Evolutionary conservation across 2,113 vertebrate genomes (phyloP).

Genomic region (Antigone vipio): DNA sequence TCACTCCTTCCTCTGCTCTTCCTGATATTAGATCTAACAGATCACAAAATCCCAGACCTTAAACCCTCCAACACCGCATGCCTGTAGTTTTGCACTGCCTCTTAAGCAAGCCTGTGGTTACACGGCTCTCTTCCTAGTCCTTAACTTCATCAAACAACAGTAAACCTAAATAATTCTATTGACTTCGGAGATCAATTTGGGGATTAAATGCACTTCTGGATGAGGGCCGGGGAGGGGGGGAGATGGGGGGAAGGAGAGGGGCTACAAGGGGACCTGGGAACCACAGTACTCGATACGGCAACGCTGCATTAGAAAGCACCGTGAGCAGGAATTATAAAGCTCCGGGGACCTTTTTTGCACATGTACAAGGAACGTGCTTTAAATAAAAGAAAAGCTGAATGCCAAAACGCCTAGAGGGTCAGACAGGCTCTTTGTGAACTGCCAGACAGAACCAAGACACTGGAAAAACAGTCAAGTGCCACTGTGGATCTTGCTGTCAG

Average conservation of each 20-base stretch:
- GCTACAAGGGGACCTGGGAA: background rate
- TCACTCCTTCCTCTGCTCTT: background rate
- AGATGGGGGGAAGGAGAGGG: background rate
- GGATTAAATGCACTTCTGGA: background rate
- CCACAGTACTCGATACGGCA: background rate
- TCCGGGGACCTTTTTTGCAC: background rate
- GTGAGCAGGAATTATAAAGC: background rate
- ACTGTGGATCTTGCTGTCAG: background rate
- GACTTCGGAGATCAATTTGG: background rate
- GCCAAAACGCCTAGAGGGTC: background rate
- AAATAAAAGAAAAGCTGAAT: conserved; percentile 29
- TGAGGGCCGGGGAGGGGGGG: background rate
- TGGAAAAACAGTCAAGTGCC: background rate
- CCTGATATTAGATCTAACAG: background rate
- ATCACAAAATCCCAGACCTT: background rate
- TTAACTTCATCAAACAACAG: background rate
- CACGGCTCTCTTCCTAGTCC: background rate
- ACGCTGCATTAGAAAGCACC: background rate
- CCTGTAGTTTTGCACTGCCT: background rate
- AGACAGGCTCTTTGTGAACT: background rate
- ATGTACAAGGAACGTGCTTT: background rate
- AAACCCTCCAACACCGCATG: background rate
- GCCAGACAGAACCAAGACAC: conserved; percentile 5
- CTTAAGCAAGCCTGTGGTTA: background rate
- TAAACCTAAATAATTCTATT: background rate